Conservation (phyloP, 2,113 vertebrate genomes). For the Siniperca chuatsi region DNA sequence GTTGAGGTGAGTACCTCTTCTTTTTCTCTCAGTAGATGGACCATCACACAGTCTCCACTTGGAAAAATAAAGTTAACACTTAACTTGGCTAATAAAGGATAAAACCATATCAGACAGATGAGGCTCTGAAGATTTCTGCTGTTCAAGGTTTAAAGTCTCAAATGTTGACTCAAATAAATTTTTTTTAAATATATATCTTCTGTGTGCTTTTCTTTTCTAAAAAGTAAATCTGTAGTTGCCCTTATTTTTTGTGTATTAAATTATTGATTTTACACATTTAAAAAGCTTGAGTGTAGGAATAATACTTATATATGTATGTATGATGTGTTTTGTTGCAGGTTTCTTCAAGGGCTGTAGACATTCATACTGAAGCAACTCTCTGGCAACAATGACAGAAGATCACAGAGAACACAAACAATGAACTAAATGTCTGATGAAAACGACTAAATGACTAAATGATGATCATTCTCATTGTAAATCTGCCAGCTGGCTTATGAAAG, state of each 20-base stretch:
- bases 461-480: conserved; percentile 43
- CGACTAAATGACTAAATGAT: neutral
- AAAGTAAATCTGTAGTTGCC: neutral
- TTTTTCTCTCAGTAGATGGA: conserved; percentile 18
- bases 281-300: neutral
- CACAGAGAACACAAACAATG: conserved; percentile 31
- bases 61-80: neutral
- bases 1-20: conserved; percentile 76
- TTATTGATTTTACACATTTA: neutral
- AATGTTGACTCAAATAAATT: neutral
- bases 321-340: conserved; percentile 75
- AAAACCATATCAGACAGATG: neutral
- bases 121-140: neutral
- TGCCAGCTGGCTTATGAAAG: conserved; percentile 47
- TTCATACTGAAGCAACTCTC: conserved; percentile 19
- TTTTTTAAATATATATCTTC: neutral
- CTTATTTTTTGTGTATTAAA: neutral
- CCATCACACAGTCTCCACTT: conserved; percentile 3
- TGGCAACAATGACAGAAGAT: conserved; percentile 29
- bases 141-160: neutral
- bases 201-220: neutral
- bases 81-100: neutral
- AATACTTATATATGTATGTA: neutral
- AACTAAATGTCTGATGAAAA: conserved; percentile 53
- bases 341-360: conserved; percentile 83